These are phyloP conservation scores for Ditylenchus weischeri DNA, from an alignment of 2,888 invertebrate species.

Conservation along the genomic window DNA sequence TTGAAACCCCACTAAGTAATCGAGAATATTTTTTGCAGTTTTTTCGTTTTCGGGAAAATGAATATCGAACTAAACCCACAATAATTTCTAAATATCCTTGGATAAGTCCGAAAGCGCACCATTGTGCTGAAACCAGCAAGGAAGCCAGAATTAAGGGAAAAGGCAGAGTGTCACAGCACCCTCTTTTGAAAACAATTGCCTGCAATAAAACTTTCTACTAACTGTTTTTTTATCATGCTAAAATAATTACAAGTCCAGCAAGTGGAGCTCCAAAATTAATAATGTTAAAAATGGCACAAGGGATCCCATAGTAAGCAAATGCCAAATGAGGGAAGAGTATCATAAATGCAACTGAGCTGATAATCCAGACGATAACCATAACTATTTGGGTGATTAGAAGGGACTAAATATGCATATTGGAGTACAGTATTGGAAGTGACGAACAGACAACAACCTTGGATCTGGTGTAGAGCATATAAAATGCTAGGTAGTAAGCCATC, in stretches of 20 bases:
- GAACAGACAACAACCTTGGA: neutral
- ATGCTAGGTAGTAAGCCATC: slow-evolving; percentile 7
- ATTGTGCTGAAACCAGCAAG: slow-evolving; percentile 3
- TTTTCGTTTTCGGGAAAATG: no score
- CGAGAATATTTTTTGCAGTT: no score
- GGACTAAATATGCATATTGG: neutral
- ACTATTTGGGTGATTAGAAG: neutral
- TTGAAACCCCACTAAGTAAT: no score
- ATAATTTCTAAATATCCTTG: neutral
- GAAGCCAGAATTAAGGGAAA: neutral
- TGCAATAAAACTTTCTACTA: neutral
- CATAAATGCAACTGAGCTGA: neutral
- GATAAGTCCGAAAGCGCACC: slow-evolving; percentile 5
- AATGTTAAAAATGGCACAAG: slow-evolving; percentile 11
- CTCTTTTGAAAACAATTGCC: neutral
- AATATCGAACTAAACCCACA: neutral
- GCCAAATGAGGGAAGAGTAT: neutral
- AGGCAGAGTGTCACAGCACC: slow-evolving; percentile 1
- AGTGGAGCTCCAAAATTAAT: slow-evolving; percentile 13
- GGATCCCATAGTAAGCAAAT: slow-evolving; percentile 5
- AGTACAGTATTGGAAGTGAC: no score
- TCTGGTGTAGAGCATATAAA: slow-evolving; percentile 7
- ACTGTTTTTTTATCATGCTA: no score
- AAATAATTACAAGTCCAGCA: slow-evolving; percentile 6
- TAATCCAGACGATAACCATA: neutral